Conservation (phyloP, 2,797 vertebrate genomes). For the Spinibarbus caldwelli region DNA sequence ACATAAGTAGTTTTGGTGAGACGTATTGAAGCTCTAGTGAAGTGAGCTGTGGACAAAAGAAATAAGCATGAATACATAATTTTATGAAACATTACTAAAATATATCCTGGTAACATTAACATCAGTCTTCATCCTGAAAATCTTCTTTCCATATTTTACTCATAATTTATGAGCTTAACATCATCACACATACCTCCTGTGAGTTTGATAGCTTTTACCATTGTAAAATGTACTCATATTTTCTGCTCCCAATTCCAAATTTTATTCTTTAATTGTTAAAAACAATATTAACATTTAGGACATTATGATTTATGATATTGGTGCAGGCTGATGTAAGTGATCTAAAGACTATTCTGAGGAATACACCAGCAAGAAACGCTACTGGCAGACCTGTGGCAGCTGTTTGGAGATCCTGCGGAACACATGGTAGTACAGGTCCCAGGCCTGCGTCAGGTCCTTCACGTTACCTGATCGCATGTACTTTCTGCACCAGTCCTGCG, state of each 20-base stretch:
- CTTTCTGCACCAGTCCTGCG: conserved; percentile 98
- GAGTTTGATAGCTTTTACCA: not conserved
- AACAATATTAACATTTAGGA: not conserved
- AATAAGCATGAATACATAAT: not conserved
- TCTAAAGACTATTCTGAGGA: not conserved
- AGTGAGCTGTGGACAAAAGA: conserved; percentile 83
- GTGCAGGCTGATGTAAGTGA: not conserved
- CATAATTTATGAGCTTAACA: not conserved
- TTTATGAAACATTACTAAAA: not conserved
- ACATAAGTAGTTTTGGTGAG: conserved; percentile 97
- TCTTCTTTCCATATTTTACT: no score
- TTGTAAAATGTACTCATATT: not conserved
- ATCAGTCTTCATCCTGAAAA: not conserved
- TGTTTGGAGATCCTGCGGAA: conserved; percentile 98
- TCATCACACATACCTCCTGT: not conserved
- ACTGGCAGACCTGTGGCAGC: conserved; percentile 87
- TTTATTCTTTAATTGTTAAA: not conserved
- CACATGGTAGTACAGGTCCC: conserved; percentile 99
- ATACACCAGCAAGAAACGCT: not conserved
- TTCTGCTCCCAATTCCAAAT: not conserved
- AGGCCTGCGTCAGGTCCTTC: conserved; percentile 97
- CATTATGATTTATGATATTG: not conserved
- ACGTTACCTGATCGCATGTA: conserved; percentile 99
- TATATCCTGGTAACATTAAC: not conserved
- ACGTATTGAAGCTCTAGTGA: conserved; percentile 97